These are phyloP conservation scores for Macquaria ambigua DNA, from an alignment of 2,113 vertebrate species.

Conservation along the genomic window DNA sequence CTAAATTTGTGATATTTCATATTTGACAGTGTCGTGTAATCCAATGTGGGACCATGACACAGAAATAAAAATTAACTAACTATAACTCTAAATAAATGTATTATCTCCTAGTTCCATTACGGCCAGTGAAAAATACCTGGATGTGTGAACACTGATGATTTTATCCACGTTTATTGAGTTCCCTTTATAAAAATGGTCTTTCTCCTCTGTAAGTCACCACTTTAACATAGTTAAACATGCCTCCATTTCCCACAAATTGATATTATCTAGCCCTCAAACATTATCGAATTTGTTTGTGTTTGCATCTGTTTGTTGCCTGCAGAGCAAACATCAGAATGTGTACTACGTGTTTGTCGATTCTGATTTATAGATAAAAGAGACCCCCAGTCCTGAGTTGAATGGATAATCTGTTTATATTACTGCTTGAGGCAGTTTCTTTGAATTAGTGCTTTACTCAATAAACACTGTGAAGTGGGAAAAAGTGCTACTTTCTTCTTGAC, in stretches of 20 bases:
- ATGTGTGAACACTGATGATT: slow-evolving; percentile 3
- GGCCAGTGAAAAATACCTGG: neutral
- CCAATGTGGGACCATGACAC: too few species aligned
- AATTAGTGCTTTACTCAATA: slow-evolving; percentile 72
- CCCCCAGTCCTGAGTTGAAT: slow-evolving; percentile 65
- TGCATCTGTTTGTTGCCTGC: slow-evolving; percentile 65
- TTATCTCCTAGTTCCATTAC: neutral
- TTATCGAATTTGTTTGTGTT: slow-evolving; percentile 60
- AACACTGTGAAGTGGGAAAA: slow-evolving; percentile 44
- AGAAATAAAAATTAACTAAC: neutral
- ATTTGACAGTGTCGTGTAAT: neutral
- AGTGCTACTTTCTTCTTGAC: slow-evolving; percentile 56
- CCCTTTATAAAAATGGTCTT: neutral
- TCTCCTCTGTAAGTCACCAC: slow-evolving; percentile 7
- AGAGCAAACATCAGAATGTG: slow-evolving; percentile 66
- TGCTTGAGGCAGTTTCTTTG: slow-evolving; percentile 72
- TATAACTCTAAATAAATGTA: neutral
- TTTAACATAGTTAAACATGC: slow-evolving; percentile 49
- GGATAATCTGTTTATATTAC: slow-evolving; percentile 74
- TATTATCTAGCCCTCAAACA: slow-evolving; percentile 49
- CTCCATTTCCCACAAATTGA: slow-evolving; percentile 46
- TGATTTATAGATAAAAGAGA: slow-evolving; percentile 70
- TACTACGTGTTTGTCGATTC: slow-evolving; percentile 64
- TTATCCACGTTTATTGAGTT: neutral
- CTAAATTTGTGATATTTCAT: neutral